Base-by-base conservation (phyloP, 2,113 vertebrate species). In the Limanda limanda region DNA sequence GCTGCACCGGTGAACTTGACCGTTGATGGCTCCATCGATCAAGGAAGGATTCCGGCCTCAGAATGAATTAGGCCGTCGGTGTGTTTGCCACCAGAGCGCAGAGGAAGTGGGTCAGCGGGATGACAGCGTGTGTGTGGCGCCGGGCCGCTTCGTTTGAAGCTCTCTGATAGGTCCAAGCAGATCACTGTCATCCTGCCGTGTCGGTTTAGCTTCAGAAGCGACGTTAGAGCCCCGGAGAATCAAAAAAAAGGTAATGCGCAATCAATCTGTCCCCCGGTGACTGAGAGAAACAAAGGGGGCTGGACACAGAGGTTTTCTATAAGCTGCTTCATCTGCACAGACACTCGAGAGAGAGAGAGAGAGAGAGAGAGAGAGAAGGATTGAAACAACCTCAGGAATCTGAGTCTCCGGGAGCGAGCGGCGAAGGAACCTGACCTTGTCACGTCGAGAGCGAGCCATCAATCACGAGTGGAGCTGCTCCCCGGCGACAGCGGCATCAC, bases 1-100 rank as follows among this genome's bases (percentile, higher is more conserved):
- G 91, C 91, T 70, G 76, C 79, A 55, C 71, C 71, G 47, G 84
- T 88, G 89, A 87, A 88, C 88, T 85, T 91, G 88, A 90, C 88
- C 82, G 68, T 74, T 91, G 93, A 93, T 93, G 84, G 92, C 84
- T 88, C 80, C 89, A 93, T 94, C 91, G 86, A 94, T 95, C 93
- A 95, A 88, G 76, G 79, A 76, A 71, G 83, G 80, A 90, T 92
- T 90, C 87, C 76, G 76, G 86, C 81, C 86, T 88, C 84, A 76
- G 78, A 89, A 91, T 91, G 89, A 91, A 92, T 92, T 77, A 87
- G 75, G 58, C 87, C 84, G 82, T 92, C 89, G 79, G 72, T 10
- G 40, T 54, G 79, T 80, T 87, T 89, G 88, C 82, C 91, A 92
- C 88, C 79, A 70, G 75, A 87, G 90, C 69, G 64, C n/a, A 40